Evolutionary conservation across 2,888 invertebrate genomes (phyloP), one percentile per base, ranked within the genome.

Genomic region (Acrobasis consociella): DNA sequence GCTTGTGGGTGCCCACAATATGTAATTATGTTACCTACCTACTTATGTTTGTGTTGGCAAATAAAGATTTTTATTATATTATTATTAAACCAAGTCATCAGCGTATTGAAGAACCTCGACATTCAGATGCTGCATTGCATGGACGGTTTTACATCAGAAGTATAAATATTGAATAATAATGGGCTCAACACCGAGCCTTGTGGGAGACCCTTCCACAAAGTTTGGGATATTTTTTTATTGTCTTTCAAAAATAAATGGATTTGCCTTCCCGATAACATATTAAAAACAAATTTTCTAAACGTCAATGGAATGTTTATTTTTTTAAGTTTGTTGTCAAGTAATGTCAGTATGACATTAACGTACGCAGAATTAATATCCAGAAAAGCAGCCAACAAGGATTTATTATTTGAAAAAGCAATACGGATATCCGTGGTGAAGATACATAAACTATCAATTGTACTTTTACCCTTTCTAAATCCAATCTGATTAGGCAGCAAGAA

Each of bases 121-220:
- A 49, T n/a, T 15, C 49, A 49, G 15, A 49, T 49, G 1, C 9
- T 49, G n/a, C 13, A 49, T 13, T 49, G n/a, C 13, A 49, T 13
- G 15, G 49, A 49, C 9, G 15, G 13, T 49, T 49, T 49, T 49
- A 49, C 13, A n/a, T 49, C 15, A 13, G 49, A 49, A 5, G 49
- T 49, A 15, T 49, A 49, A 49, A 49, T 49, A 49, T 49, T 49
- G 15, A 49, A 49, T 15, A 49, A 15, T 49, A 49, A 49, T 3
- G 49, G 49, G 15, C 49, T 49, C 49, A 49, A n/a, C 1, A 49
- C 49, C 15, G 49, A 49, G 15, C 49, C 49, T 49, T 49, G 49
- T 49, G 49, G 49, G 15, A 49, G 49, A 49, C 49, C 49, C 11
- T 49, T 49, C 49, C 49, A 49, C 49, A 49, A 15, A 11, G 49